Evolutionary conservation across 1,140 invertebrate species (phyloP).

Genomic region (Stegodyphus mimosarum): DNA sequence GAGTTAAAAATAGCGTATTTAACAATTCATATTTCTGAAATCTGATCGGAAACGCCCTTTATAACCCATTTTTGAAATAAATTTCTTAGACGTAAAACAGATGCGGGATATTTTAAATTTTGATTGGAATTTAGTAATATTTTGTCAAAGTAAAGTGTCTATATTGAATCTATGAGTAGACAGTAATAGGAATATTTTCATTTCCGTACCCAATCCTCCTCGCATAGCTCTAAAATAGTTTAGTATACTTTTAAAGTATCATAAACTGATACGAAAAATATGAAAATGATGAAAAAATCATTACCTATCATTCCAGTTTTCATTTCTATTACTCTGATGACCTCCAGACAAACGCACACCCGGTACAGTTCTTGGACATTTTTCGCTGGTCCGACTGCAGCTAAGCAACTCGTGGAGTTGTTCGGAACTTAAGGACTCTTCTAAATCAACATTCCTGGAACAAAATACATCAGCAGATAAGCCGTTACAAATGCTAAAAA

Average conservation of each 20-base stretch:
- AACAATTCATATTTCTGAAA: no score
- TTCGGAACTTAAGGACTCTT: slow-evolving; percentile 34
- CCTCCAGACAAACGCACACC: slow-evolving; percentile 39
- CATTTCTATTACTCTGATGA: slow-evolving; percentile 27
- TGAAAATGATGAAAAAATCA: neutral
- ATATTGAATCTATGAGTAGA: no score
- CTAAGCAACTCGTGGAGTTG: slow-evolving; percentile 40
- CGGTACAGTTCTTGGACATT: slow-evolving; percentile 39
- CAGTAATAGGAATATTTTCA: neutral
- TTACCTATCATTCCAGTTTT: slow-evolving; percentile 34
- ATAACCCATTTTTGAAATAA: neutral
- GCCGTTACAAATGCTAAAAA: no score
- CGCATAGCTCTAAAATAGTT: neutral
- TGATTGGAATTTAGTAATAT: neutral
- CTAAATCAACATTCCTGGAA: slow-evolving; percentile 32
- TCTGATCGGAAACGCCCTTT: no score
- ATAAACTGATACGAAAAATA: neutral
- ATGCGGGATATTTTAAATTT: neutral
- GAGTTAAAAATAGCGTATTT: no score
- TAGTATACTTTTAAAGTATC: neutral
- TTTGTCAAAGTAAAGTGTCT: no score
- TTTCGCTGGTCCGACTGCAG: slow-evolving; percentile 25
- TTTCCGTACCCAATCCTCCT: neutral
- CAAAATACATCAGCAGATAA: neutral
- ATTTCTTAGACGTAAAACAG: neutral